Percentiles rank a stretch among this genome's conserved stretches.
These are phyloP conservation scores for Mionectes macconnelli DNA, from an alignment of 2,113 vertebrate genomes.

Conservation along the genomic window DNA sequence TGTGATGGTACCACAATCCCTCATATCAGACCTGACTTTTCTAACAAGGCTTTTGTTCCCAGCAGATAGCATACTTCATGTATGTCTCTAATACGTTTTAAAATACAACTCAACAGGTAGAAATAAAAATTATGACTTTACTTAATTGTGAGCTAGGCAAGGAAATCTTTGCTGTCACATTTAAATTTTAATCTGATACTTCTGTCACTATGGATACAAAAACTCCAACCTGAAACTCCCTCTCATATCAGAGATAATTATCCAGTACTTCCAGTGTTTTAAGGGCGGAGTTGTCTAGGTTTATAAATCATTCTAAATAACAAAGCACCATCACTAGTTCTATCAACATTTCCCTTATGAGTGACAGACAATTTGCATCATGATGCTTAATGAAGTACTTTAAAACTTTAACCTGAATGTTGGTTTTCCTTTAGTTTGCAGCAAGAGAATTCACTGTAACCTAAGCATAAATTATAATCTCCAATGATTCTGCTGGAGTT, in stretches of 20 bases:
- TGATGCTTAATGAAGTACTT: slow-evolving; percentile 16
- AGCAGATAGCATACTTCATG: slow-evolving; percentile 6
- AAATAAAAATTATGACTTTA: background rate
- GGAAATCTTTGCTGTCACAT: slow-evolving; percentile 27
- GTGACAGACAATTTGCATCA: slow-evolving; percentile 6
- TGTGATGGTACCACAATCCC: slow-evolving; percentile 12
- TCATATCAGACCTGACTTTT: slow-evolving; percentile 17
- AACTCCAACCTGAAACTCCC: background rate
- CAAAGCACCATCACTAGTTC: background rate
- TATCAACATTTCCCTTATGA: background rate
- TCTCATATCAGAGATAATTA: background rate
- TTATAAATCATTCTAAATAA: background rate
- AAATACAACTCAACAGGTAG: slow-evolving; percentile 28
- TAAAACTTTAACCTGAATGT: slow-evolving; percentile 24
- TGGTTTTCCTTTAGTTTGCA: slow-evolving; percentile 46
- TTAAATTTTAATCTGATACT: background rate
- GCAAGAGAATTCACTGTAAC: slow-evolving; percentile 77
- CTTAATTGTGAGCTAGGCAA: slow-evolving; percentile 9
- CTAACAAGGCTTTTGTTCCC: slow-evolving; percentile 22
- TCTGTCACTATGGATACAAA: slow-evolving; percentile 8
- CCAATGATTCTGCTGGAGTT: slow-evolving; percentile 72
- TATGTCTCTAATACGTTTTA: slow-evolving; percentile 6
- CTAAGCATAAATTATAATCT: slow-evolving; percentile 65
- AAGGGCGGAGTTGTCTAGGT: background rate
- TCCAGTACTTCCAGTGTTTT: slow-evolving; percentile 37